Base-by-base conservation (phyloP, 1,140 invertebrate genomes). In the Pseudomyrmex gracilis region DNA sequence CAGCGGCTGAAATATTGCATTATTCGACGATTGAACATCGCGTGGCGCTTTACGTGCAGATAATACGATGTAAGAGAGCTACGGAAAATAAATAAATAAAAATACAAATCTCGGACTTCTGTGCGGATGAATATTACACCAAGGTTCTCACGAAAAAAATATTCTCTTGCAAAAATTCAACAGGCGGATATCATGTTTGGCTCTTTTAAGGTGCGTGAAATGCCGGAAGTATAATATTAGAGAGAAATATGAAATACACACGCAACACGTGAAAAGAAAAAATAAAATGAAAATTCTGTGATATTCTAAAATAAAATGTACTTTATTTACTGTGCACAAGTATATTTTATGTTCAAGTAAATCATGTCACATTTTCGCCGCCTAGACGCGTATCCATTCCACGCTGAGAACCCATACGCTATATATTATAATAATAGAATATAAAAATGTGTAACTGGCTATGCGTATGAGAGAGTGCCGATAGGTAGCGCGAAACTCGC, bases 381-480 rank as follows among this genome's bases (percentile, higher is more conserved):
- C 9, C 10, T 43, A 24, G 24, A 53, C 13, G n/a, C 2, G 45
- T 58, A 3, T 24, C 4, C 2, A 12, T 10, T 3, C n/a, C n/a
- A 15, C 24, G 2, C 5, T 34, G 34, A 34, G 34, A 34, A 34
- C 34, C 0, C 5, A 34, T 34, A 34, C 5, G 15, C 67, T 57
- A 20, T 1, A 20, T 1, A 78, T 77, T 57, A 57, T 15, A 70
- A 58, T 78, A 49, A 58, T 71, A 17, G 20, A 47, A 80, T 34
- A 78, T n/a, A 60, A 78, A 66, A 76, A 47, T 53, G 47, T 57
- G n/a, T 34, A 67, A 45, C 66, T 70, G 45, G 63, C 20, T 5
- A 34, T 34, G 34, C 7, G n/a, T 71, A 80, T 68, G 22, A 80
- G 22, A 80, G 49, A 80, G 53, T 20, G 20, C 7, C 12, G 12